Evolutionary conservation across 2,113 vertebrate species (phyloP).

Genomic region (Fukomys damarensis): DNA sequence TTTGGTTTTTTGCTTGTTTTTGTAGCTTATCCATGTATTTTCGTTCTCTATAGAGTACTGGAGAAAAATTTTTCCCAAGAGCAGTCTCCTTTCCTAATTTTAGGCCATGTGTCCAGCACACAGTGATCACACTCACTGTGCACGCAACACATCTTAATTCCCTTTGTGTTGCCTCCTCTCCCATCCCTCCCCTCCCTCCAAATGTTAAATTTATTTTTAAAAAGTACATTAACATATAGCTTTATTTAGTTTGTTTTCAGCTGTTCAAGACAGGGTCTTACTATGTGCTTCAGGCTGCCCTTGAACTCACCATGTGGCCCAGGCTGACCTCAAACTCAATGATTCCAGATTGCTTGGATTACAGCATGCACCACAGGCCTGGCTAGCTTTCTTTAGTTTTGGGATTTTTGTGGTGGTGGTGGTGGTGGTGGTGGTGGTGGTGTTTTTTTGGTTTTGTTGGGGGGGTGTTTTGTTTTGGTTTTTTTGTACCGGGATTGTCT

Average conservation of each 20-base stretch:
- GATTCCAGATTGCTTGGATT: neutral
- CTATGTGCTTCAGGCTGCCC: neutral
- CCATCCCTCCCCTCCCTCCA: neutral
- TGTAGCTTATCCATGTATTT: neutral
- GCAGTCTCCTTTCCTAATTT: too few relatives aligned
- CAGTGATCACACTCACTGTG: neutral
- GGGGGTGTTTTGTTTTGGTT: too few relatives aligned
- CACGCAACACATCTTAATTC: neutral
- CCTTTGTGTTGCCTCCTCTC: neutral
- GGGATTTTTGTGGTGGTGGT: too few relatives aligned
- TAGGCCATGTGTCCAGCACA: neutral
- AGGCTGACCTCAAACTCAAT: neutral
- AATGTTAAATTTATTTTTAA: neutral
- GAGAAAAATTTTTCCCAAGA: neutral
- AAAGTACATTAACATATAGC: neutral
- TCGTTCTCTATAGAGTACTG: neutral
- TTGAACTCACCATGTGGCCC: neutral
- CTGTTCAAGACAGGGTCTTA: neutral
- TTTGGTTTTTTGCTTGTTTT: neutral
- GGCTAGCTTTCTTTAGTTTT: neutral
- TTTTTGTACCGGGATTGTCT: too few relatives aligned
- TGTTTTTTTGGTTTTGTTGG: too few relatives aligned
- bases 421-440: too few relatives aligned
- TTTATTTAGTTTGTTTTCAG: neutral
- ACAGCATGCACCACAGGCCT: neutral